Conservation (phyloP, 2,113 vertebrate species). For the Mandrillus leucophaeus region DNA sequence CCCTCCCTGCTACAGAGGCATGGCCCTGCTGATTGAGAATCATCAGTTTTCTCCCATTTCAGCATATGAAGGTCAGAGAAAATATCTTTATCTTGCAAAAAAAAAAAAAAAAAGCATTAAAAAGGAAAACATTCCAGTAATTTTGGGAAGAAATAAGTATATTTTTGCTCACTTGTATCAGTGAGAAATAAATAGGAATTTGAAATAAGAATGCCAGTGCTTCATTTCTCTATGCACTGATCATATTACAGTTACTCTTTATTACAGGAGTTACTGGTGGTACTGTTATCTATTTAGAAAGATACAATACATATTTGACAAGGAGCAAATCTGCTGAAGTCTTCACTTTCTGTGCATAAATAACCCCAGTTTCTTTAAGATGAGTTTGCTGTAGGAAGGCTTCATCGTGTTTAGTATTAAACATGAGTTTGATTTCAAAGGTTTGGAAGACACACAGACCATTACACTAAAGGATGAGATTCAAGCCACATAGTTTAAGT, state of each 20-base stretch:
- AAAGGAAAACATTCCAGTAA: slow-evolving; percentile 14
- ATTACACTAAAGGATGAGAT: not conserved
- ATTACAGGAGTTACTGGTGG: not conserved
- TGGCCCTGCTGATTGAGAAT: not conserved
- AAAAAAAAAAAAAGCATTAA: not conserved
- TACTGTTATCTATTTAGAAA: not conserved
- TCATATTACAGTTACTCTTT: not conserved
- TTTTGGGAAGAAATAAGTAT: not conserved
- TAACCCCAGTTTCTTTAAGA: not conserved
- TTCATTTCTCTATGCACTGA: not conserved
- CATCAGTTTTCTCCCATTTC: not conserved
- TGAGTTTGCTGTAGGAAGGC: not conserved
- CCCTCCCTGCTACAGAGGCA: not conserved
- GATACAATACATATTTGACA: not conserved
- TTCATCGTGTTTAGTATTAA: not conserved
- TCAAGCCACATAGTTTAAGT: not conserved
- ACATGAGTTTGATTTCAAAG: not conserved
- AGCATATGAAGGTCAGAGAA: not conserved
- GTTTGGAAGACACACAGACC: not conserved
- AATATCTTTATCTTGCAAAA: not conserved
- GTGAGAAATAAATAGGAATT: not conserved
- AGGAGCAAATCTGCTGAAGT: not conserved
- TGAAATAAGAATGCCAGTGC: not conserved
- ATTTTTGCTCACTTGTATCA: not conserved
- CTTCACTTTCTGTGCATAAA: not conserved